These are phyloP conservation scores for Nycticorax nycticorax DNA, from an alignment of 2,113 vertebrate species.

Conservation along the genomic window DNA sequence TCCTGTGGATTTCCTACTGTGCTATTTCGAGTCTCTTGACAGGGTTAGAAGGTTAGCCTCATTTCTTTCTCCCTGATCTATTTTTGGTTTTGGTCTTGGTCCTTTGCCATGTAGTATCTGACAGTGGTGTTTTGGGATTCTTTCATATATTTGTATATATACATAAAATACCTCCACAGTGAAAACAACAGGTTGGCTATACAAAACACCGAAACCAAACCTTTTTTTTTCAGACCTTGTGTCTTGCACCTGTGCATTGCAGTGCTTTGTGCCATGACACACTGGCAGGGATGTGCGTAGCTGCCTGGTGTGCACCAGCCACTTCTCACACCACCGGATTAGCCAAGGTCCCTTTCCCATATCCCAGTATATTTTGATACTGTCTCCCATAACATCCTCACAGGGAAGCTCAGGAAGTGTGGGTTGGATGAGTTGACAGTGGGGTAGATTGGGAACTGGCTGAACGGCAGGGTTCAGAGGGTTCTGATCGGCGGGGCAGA, in stretches of 20 bases:
- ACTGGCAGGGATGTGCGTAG: neutral
- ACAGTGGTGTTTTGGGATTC: neutral
- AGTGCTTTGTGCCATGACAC: neutral
- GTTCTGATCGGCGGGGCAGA: too few relatives aligned
- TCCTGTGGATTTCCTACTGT: conserved; percentile 10
- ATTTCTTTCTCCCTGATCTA: neutral
- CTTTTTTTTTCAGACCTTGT: neutral
- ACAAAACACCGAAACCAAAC: neutral
- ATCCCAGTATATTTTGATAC: too few relatives aligned
- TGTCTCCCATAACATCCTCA: too few relatives aligned
- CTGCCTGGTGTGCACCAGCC: neutral
- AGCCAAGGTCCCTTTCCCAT: neutral
- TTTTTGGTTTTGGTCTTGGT: neutral
- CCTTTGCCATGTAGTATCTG: neutral
- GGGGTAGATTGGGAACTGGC: too few relatives aligned
- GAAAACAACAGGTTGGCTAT: neutral
- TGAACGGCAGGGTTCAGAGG: too few relatives aligned
- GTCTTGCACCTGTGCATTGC: neutral
- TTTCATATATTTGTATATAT: neutral
- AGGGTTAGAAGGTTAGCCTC: neutral
- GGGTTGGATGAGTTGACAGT: too few relatives aligned
- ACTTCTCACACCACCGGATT: neutral
- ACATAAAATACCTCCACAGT: neutral
- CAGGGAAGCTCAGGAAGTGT: too few relatives aligned
- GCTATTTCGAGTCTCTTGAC: neutral